Evolutionary conservation across 2,888 invertebrate genomes (phyloP), one percentile per base, ranked within the genome.

Genomic region (Griposia aprilina): DNA sequence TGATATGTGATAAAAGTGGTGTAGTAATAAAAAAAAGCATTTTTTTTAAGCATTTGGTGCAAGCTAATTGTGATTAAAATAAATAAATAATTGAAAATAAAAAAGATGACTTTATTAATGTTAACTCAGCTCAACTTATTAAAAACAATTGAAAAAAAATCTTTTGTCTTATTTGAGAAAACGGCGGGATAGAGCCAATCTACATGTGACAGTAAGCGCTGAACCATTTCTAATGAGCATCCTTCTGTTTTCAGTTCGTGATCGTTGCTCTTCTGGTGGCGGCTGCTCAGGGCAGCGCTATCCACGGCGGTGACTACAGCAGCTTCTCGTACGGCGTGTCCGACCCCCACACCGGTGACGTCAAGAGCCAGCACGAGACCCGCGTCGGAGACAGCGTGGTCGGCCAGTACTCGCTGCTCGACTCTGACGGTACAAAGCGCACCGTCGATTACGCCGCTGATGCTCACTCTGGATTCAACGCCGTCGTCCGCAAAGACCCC

Each of bases 321-420:
- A 96, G 95, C 93, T 96, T 96, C 94, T 94, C 96, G 13, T 96
- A 96, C 89, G 95, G 95, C 67, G 96, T 96, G 75, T 92, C 95
- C 57, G 96, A 96, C 92, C 96, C 96, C 50, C 94, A 96, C 92
- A 96, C 96, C 90, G 96, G 96, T 48, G 96, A 96, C 87, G 95
- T 95, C 84, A 96, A 96, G 94, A 94, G 95, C 94, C 98, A 98
- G 93, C 97, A 97, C 85, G 98, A 98, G 95, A 97, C 97, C 76
- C 97, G 98, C 77, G 94, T 96, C 85, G 98, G 98, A 26, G 97
- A 97, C 93, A 97, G 96, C 86, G 97, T 98, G 66, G 97, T 97
- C 83, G 96, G 96, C 84, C 96, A 96, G 86, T 96, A 96, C 95
- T 96, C 96, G 6, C 94, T 96, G 76, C 91, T 97, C 94, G 92